Percentiles rank a stretch among this genome's conserved stretches.
These are phyloP conservation scores for Clitarchus hookeri DNA, from an alignment of 2,888 invertebrate genomes.

Conservation along the genomic window DNA sequence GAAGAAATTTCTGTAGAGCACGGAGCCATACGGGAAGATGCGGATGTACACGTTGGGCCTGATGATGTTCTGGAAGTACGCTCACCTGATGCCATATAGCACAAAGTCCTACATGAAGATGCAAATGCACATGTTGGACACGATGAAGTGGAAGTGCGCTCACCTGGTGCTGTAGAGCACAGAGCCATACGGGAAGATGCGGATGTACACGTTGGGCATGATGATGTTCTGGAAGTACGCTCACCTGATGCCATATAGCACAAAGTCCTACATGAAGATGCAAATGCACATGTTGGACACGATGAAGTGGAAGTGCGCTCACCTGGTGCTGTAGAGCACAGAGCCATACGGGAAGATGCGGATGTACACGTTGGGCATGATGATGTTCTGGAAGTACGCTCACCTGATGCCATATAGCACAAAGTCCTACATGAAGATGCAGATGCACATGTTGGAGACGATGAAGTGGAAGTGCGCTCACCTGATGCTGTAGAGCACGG, in stretches of 20 bases:
- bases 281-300: background rate
- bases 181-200: conserved; percentile 93
- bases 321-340: conserved; percentile 93
- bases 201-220: conserved; percentile 79
- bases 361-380: conserved; percentile 77
- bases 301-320: conserved; percentile 45
- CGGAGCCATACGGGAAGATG: conserved; percentile 92
- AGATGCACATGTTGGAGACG: conserved; percentile 96
- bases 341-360: conserved; percentile 94
- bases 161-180: conserved; percentile 94
- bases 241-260: no score
- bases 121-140: background rate
- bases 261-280: background rate
- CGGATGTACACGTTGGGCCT: conserved; percentile 83
- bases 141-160: conserved; percentile 42
- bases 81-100: no score
- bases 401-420: no score
- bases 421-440: conserved; percentile 80
- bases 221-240: no score
- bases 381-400: no score
- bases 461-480: conserved; percentile 71
- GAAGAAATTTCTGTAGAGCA: conserved; percentile 79
- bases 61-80: no score
- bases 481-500: conserved; percentile 94
- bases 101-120: background rate